Percentiles rank a stretch among this genome's conserved stretches.
Evolutionary conservation across 2,888 invertebrate species (phyloP).

Genomic region (Eupithecia vulgata): DNA sequence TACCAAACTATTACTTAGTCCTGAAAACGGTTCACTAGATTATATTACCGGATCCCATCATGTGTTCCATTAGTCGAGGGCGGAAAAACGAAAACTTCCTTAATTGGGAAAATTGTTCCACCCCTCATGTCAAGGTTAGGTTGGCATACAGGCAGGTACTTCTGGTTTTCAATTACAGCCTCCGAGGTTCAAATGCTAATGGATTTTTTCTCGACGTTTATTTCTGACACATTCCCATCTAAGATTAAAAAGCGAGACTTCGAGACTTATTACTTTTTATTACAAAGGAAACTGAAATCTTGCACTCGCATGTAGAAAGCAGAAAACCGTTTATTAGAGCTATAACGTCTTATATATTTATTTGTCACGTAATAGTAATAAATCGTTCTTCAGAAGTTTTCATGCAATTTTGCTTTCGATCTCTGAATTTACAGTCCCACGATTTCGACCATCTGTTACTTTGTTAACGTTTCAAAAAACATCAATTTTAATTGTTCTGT

Average conservation of each 20-base stretch:
- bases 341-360: neutral
- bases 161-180: slow-evolving; percentile 34
- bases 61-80: slow-evolving; percentile 19
- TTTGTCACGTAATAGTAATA: slow-evolving; percentile 1
- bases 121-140: slow-evolving; percentile 3
- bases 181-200: slow-evolving; percentile 25
- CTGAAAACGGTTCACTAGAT: slow-evolving; percentile 5
- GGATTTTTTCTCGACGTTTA: slow-evolving; percentile 23
- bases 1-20: slow-evolving; percentile 4
- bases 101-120: slow-evolving; percentile 29
- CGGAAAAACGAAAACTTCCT: slow-evolving; percentile 29
- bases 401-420: neutral
- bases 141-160: slow-evolving; percentile 17
- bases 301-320: neutral
- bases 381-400: neutral
- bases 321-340: neutral
- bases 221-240: slow-evolving; percentile 14
- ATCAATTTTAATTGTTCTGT: neutral
- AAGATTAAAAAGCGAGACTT: neutral
- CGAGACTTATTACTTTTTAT: neutral
- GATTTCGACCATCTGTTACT: neutral
- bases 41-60: slow-evolving; percentile 19
- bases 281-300: neutral
- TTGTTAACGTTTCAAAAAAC: neutral
- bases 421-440: neutral